A percentile compares a stretch with the other conserved stretches of the same genome.
Evolutionary conservation across 2,888 invertebrate species (phyloP).

Genomic region (Drosophila neutralis): DNA sequence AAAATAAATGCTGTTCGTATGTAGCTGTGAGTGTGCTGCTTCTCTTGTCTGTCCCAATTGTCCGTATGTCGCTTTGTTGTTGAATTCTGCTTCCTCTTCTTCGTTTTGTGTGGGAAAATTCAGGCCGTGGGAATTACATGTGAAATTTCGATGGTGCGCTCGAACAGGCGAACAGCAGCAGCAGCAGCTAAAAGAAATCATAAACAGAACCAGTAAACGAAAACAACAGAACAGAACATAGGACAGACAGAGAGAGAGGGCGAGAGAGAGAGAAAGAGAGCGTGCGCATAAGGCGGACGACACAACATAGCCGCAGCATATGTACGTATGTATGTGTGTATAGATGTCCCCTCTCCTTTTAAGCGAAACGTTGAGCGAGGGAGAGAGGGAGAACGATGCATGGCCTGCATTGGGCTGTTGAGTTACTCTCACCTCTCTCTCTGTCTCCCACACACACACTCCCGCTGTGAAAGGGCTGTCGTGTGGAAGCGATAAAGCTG

Average conservation of each 20-base stretch:
- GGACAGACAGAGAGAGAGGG: constrained; percentile 15
- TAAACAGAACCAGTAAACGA: constrained; percentile 46
- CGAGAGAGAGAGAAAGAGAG: constrained; percentile 4
- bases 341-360: constrained; percentile 16
- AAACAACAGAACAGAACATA: constrained; percentile 35
- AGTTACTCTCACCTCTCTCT: constrained; percentile 10
- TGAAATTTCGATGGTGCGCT: constrained; percentile 85
- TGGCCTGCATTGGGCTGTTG: background rate
- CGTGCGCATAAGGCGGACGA: constrained; percentile 16
- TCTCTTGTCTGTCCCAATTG: constrained; percentile 59
- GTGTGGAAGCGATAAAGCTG: constrained; percentile 33
- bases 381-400: constrained; percentile 1
- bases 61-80: constrained; percentile 65
- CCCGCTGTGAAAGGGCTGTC: constrained; percentile 21
- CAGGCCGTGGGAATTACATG: constrained; percentile 85
- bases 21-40: constrained; percentile 19
- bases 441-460: background rate
- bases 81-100: constrained; percentile 74
- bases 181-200: constrained; percentile 62
- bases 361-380: constrained; percentile 10
- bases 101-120: constrained; percentile 84
- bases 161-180: constrained; percentile 82
- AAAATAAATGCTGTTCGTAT: constrained; percentile 35
- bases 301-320: constrained; percentile 50
- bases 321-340: constrained; percentile 8